Conservation (phyloP, 2,888 invertebrate genomes). For the Oscheius sp. region DNA sequence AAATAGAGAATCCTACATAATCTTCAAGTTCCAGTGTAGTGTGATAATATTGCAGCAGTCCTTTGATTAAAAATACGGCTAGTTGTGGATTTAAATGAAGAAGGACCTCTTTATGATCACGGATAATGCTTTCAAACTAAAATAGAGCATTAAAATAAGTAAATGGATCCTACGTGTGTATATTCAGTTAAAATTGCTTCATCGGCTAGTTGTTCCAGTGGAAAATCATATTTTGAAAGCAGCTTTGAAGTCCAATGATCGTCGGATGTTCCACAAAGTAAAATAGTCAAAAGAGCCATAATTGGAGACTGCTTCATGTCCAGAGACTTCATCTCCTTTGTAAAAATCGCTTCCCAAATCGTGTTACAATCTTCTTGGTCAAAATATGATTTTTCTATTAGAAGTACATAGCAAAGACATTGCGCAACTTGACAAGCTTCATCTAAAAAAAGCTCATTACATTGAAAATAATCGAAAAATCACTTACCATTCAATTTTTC, state of each 20-base stretch:
- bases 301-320: conserved; percentile 6
- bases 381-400: conserved; percentile 22
- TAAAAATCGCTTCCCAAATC: conserved; percentile 5
- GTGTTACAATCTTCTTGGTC: neutral
- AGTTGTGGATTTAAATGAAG: neutral
- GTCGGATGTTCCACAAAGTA: conserved; percentile 4
- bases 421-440: conserved; percentile 12
- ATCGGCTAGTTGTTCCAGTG: no score
- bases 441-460: conserved; percentile 10
- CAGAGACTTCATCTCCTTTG: neutral
- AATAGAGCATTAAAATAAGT: neutral
- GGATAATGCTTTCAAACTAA: neutral
- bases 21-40: no score
- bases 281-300: conserved; percentile 4
- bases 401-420: conserved; percentile 1
- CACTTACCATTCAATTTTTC: neutral
- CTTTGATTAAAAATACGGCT: neutral
- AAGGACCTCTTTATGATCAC: neutral
- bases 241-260: no score
- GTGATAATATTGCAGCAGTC: neutral
- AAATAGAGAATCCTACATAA: no score
- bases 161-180: neutral
- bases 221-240: no score
- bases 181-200: no score
- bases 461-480: conserved; percentile 7